Conservation (phyloP, 1,140 invertebrate genomes). For the Bombus soroeensis region DNA sequence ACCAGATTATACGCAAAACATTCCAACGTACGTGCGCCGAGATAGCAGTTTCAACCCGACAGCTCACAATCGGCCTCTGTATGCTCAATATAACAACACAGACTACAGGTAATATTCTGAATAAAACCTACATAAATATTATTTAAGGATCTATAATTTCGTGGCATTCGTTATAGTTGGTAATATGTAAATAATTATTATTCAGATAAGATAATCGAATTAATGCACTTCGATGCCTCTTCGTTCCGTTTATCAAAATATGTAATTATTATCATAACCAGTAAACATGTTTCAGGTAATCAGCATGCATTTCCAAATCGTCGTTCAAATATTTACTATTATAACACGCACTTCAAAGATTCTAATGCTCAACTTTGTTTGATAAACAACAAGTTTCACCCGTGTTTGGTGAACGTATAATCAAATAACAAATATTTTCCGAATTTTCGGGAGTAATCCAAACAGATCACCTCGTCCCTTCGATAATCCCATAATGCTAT, state of each 20-base stretch:
- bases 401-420: neutral
- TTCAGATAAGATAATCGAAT: neutral
- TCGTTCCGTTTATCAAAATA: neutral
- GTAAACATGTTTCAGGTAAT: neutral
- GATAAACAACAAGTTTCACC: neutral
- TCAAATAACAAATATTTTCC: neutral
- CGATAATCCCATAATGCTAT: constrained; percentile 54
- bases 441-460: neutral
- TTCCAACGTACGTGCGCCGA: constrained; percentile 88
- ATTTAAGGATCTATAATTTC: neutral
- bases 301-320: neutral
- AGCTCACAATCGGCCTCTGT: constrained; percentile 78
- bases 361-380: neutral
- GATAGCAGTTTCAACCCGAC: constrained; percentile 79
- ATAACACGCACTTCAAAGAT: neutral
- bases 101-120: constrained; percentile 78
- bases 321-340: neutral
- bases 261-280: neutral
- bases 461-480: neutral
- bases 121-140: neutral
- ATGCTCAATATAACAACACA: constrained; percentile 79
- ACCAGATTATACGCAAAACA: constrained; percentile 95
- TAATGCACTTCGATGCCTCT: neutral
- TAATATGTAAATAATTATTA: neutral
- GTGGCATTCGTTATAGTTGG: neutral